Conservation (phyloP, 1,140 invertebrate species). For the Mizuhopecten yessoensis region DNA sequence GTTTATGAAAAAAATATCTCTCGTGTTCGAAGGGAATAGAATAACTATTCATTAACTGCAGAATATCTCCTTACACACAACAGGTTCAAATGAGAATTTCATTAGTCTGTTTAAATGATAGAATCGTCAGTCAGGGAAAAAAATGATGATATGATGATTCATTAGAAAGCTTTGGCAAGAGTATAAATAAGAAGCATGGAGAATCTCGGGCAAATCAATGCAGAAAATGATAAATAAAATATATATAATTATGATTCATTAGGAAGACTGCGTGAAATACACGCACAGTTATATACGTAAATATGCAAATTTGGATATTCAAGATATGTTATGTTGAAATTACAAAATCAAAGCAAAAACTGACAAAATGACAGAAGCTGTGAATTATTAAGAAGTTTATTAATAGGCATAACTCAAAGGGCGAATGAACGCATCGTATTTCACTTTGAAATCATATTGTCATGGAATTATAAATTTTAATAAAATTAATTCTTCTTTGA, state of each 20-base stretch:
- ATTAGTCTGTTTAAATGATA: constrained; percentile 23
- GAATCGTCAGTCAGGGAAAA: background rate
- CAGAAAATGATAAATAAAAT: background rate
- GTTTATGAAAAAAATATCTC: background rate
- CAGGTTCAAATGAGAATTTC: constrained; percentile 19
- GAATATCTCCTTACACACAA: background rate
- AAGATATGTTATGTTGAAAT: too few relatives aligned
- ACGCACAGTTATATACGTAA: too few relatives aligned
- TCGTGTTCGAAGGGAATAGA: background rate
- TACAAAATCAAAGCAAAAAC: too few relatives aligned
- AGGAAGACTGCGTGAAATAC: background rate
- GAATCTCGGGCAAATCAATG: background rate
- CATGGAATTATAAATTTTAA: too few relatives aligned
- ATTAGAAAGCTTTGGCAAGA: background rate
- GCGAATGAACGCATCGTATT: too few relatives aligned
- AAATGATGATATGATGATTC: background rate
- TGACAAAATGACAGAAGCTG: too few relatives aligned
- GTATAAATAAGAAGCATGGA: background rate
- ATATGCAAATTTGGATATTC: too few relatives aligned
- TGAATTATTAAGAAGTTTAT: too few relatives aligned
- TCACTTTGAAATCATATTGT: too few relatives aligned
- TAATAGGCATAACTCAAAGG: too few relatives aligned
- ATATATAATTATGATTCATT: background rate
- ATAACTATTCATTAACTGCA: background rate
- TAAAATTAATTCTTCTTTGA: too few relatives aligned